Evolutionary conservation across 2,113 vertebrate genomes (phyloP), one percentile per base, ranked within the genome.

Genomic region (Maccullochella peelii): DNA sequence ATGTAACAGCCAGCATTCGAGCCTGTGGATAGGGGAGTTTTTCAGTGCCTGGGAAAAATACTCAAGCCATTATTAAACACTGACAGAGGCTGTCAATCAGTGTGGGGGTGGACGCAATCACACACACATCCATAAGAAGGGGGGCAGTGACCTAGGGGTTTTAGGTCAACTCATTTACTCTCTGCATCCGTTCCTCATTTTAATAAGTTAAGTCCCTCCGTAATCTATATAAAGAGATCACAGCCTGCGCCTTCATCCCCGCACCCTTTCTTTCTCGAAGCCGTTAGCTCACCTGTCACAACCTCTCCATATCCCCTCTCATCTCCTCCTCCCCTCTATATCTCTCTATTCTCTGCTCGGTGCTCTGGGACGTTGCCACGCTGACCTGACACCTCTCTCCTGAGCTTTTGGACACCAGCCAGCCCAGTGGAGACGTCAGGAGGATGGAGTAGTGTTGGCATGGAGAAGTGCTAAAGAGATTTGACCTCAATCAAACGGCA

Each of bases 121-220:
- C 80, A 77, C 80, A 54, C 33, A 65, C 75, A 85, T 52, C 55
- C 77, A 76, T 65, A 25, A 54, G 71, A 68, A 65, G 55, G 76
- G 68, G 77, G 73, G 82, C 71, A 55, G 72, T 95, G 96, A 96
- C 96, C 96, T 68, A 0, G 71, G 84, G 95, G 94, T 93, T 96
- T 94, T 89, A 96, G 95, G 96, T 97, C 96, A 96, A 86, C 90
- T 95, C 95, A 95, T 93, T 94, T 89, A 83, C 94, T 95, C 87
- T 73, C 83, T 92, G 90, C 86, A 76, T 95, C 95, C 93, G 82
- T 95, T 96, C 94, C 91, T 91, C 90, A 95, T 96, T 96, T 94
- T 94, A 94, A 97, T 96, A 89, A 88, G 88, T 87, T 86, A n/a
- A n/a, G 89, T 92, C 63, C 86, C 89, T 86, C 76, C 84, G 79